phyloP scores from a whole-genome alignment of 1,140 invertebrate genomes.

The Papilio aristodemus region DNA sequence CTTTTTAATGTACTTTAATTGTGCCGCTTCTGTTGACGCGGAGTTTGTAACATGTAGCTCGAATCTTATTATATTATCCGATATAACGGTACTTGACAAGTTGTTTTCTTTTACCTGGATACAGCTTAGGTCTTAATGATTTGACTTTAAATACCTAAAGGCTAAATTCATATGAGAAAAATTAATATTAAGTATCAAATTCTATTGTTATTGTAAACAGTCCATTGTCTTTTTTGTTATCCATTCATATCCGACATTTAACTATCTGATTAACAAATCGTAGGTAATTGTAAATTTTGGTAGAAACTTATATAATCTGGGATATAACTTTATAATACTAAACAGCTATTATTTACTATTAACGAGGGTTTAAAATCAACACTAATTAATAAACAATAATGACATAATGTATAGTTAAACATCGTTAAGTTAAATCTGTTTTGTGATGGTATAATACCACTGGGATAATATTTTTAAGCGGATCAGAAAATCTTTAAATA shows the following conservation, averaged over 20 bases:
- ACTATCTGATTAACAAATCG: conserved; percentile 24
- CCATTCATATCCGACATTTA: conserved; percentile 18
- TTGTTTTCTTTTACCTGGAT: not conserved
- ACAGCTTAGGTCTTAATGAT: conserved; percentile 9
- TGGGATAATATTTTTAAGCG: not conserved
- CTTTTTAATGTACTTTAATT: conserved; percentile 75
- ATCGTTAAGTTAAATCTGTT: not conserved
- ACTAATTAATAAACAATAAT: not conserved
- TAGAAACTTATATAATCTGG: not conserved
- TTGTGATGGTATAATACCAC: not conserved
- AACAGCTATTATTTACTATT: not conserved
- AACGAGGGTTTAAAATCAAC: not conserved
- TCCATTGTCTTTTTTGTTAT: conserved; percentile 28
- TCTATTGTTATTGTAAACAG: conserved; percentile 17
- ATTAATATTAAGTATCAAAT: not conserved
- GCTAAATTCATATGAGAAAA: conserved; percentile 8
- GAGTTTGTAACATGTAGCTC: conserved; percentile 39
- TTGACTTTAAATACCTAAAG: not conserved
- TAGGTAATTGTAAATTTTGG: conserved; percentile 1
- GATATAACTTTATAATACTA: not conserved
- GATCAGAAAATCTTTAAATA: not conserved
- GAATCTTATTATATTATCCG: conserved; percentile 34
- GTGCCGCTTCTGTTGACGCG: conserved; percentile 54
- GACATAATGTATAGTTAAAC: not conserved
- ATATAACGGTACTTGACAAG: conserved; percentile 27